A percentile compares a stretch with the other conserved stretches of the same genome.
These are phyloP conservation scores for Ligdia adustata DNA, from an alignment of 2,888 invertebrate genomes.

Conservation along the genomic window DNA sequence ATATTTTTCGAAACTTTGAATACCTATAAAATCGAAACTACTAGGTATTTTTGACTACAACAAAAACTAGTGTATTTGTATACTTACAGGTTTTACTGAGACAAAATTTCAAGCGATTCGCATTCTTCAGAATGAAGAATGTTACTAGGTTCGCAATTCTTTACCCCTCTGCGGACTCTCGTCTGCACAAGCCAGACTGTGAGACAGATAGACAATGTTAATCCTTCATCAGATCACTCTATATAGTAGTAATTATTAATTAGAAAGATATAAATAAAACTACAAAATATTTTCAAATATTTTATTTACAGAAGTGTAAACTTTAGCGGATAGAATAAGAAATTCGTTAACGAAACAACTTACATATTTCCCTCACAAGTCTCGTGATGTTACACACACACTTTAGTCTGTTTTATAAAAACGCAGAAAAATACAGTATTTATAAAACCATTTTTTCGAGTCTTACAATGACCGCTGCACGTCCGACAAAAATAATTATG, in stretches of 20 bases:
- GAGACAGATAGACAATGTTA: no score
- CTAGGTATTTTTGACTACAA: not conserved
- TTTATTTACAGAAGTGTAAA: slow-evolving; percentile 75
- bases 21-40: no score
- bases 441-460: not conserved
- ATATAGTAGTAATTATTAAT: no score
- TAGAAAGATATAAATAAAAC: no score
- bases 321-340: slow-evolving; percentile 56
- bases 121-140: no score
- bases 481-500: no score
- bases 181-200: no score
- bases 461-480: no score
- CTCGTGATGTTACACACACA: slow-evolving; percentile 17
- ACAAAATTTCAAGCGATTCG: not conserved
- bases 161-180: no score
- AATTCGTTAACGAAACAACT: slow-evolving; percentile 48
- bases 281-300: slow-evolving; percentile 45
- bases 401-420: slow-evolving; percentile 15
- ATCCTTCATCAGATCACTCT: no score
- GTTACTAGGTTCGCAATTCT: no score
- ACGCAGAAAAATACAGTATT: slow-evolving; percentile 7
- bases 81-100: not conserved
- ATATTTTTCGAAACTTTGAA: no score
- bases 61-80: not conserved
- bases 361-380: slow-evolving; percentile 27